Conservation (phyloP, 2,113 vertebrate species). For the Chionomys nivalis region DNA sequence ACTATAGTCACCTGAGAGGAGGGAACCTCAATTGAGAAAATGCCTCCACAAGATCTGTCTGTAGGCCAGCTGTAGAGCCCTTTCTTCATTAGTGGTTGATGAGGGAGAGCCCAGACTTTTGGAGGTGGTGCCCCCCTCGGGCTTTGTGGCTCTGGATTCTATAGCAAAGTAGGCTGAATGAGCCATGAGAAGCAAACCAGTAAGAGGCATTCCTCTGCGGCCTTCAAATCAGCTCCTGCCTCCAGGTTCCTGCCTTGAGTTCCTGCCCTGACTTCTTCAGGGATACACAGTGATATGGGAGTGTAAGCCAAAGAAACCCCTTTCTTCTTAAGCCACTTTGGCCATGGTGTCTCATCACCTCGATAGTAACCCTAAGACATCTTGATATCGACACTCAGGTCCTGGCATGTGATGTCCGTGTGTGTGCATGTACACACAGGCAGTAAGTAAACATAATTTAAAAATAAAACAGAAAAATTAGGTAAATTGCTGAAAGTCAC, state of each 20-base stretch:
- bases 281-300: background rate
- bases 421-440: background rate
- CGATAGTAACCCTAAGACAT: background rate
- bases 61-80: background rate
- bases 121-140: background rate
- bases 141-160: background rate
- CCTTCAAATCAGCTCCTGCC: background rate
- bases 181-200: background rate
- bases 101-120: no score
- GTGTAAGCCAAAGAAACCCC: background rate
- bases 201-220: background rate
- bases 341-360: background rate
- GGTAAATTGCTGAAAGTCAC: background rate
- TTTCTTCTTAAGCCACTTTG: background rate
- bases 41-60: no score
- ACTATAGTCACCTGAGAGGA: background rate
- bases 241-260: background rate
- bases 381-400: background rate
- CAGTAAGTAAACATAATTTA: background rate
- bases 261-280: background rate
- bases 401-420: background rate
- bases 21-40: background rate
- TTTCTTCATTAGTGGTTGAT: background rate
- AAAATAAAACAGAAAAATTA: background rate
- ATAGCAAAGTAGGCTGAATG: background rate